Conservation (phyloP, 1,140 invertebrate genomes). For the Branchinecta lindahli region DNA sequence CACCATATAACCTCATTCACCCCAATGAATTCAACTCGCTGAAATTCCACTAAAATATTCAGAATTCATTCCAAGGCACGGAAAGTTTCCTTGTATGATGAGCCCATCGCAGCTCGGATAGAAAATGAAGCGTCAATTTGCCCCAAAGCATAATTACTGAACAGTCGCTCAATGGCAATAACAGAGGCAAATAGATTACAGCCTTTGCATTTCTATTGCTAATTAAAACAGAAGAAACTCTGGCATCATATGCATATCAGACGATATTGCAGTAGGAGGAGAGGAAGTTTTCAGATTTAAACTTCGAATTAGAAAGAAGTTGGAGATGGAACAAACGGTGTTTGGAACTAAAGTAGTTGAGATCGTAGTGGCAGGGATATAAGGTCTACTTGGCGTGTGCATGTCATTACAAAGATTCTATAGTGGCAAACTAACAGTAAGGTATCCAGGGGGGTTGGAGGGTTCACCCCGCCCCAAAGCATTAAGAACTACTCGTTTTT, state of each 20-base stretch:
- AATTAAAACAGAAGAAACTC: not conserved
- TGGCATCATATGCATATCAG: conserved; percentile 4
- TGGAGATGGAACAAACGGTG: too few relatives aligned
- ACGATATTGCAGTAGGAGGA: not conserved
- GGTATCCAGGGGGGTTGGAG: too few relatives aligned
- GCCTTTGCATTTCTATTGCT: conserved; percentile 8
- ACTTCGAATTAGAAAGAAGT: too few relatives aligned
- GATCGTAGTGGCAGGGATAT: too few relatives aligned
- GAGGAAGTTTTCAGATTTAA: too few relatives aligned
- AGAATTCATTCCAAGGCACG: not conserved
- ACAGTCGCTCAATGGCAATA: not conserved
- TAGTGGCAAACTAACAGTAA: too few relatives aligned
- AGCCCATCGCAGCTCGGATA: not conserved
- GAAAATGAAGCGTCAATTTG: conserved; percentile 6
- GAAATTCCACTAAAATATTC: conserved; percentile 3
- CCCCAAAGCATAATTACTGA: not conserved
- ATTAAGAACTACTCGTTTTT: too few relatives aligned
- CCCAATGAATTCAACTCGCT: not conserved
- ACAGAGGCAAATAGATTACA: conserved; percentile 7
- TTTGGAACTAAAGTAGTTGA: too few relatives aligned
- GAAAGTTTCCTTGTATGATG: not conserved
- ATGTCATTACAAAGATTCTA: too few relatives aligned
- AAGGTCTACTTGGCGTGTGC: too few relatives aligned
- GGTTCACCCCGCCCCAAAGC: too few relatives aligned
- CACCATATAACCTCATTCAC: too few relatives aligned